phyloP scores from a whole-genome alignment of 2,888 invertebrate species.

The Linnaemya tessellans region DNA sequence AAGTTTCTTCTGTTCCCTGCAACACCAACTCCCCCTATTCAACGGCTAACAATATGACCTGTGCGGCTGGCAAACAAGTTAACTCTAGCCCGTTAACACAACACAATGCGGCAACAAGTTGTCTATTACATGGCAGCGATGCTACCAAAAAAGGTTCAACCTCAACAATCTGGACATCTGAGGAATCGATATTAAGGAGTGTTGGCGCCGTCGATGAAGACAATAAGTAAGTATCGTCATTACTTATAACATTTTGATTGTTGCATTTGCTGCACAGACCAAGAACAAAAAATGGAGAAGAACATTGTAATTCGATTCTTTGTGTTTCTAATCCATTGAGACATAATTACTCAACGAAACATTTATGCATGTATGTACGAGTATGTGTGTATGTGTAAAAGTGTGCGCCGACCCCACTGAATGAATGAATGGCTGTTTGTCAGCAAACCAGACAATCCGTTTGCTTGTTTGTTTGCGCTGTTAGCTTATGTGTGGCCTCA shows the following conservation, averaged over 20 bases:
- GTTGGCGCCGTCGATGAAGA: slow-evolving; percentile 83
- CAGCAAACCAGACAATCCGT: neutral
- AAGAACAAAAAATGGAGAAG: slow-evolving; percentile 1
- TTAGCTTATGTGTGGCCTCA: slow-evolving; percentile 68
- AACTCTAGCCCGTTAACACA: slow-evolving; percentile 70
- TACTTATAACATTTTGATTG: slow-evolving; percentile 53
- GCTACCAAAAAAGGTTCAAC: slow-evolving; percentile 83
- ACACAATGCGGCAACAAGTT: slow-evolving; percentile 74
- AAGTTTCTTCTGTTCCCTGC: slow-evolving; percentile 73
- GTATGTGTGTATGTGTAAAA: slow-evolving; percentile 24
- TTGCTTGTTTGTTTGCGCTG: slow-evolving; percentile 12
- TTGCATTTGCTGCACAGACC: slow-evolving; percentile 33
- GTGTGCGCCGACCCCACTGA: slow-evolving; percentile 40
- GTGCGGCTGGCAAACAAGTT: slow-evolving; percentile 62
- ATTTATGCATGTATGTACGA: neutral
- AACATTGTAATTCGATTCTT: slow-evolving; percentile 18
- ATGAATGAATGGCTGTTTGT: slow-evolving; percentile 8
- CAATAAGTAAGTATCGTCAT: slow-evolving; percentile 81
- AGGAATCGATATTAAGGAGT: slow-evolving; percentile 83
- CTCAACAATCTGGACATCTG: slow-evolving; percentile 83
- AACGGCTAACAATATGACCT: slow-evolving; percentile 70
- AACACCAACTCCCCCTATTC: slow-evolving; percentile 66
- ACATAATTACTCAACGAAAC: slow-evolving; percentile 64
- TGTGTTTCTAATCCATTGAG: slow-evolving; percentile 67
- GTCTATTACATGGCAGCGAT: slow-evolving; percentile 78